Percentiles rank a stretch among this genome's conserved stretches.
Conservation (phyloP, 2,888 invertebrate genomes). For the Lithosia quadra region DNA sequence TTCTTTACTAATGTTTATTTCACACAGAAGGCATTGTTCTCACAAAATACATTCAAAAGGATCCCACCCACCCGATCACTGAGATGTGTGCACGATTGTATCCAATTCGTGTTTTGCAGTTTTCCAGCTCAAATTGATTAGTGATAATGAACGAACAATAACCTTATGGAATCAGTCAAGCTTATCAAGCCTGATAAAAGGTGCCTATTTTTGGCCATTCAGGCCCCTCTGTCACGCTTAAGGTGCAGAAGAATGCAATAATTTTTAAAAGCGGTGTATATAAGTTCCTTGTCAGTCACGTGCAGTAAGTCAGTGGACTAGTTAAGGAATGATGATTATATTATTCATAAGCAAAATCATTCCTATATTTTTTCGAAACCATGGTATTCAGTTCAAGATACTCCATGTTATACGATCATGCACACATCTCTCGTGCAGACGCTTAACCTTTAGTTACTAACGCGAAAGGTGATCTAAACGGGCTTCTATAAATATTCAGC, state of each 20-base stretch:
- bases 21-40: constrained; percentile 3
- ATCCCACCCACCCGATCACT: not conserved
- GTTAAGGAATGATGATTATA: too few species aligned
- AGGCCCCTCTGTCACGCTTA: not conserved
- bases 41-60: constrained; percentile 2
- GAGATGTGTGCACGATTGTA: constrained; percentile 1
- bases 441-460: not conserved
- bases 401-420: not conserved
- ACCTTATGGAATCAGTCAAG: not conserved
- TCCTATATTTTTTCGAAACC: too few species aligned
- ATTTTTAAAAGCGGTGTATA: too few species aligned
- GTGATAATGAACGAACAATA: not conserved
- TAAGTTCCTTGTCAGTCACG: too few species aligned
- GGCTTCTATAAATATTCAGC: not conserved
- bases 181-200: not conserved
- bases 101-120: not conserved
- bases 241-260: not conserved
- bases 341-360: too few species aligned
- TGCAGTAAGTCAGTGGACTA: too few species aligned
- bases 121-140: not conserved
- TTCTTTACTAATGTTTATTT: not conserved
- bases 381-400: too few species aligned
- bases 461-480: not conserved
- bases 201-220: not conserved
- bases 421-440: not conserved